Evolutionary conservation across 1,140 invertebrate genomes (phyloP).

Genomic region (Lucilia sericata): DNA sequence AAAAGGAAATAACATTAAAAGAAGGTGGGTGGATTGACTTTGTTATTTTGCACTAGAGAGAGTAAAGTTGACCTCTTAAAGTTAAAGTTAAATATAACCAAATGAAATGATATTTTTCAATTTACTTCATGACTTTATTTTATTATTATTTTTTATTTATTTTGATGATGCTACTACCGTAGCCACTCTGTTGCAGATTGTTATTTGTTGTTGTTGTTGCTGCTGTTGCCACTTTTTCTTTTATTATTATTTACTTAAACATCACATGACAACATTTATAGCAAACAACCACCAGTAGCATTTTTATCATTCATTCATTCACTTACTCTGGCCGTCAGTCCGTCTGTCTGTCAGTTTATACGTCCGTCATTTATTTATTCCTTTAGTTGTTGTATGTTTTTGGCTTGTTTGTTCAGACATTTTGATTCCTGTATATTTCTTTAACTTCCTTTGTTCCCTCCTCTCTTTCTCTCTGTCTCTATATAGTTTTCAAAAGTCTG

Average conservation of each 20-base stretch:
- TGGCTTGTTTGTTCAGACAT: neutral
- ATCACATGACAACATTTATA: conserved; percentile 1
- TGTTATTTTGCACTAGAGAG: no score
- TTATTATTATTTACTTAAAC: conserved; percentile 15
- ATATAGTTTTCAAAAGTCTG: neutral
- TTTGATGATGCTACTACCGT: no score
- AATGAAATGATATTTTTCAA: conserved; percentile 14
- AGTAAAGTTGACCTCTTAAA: neutral
- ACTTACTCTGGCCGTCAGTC: neutral
- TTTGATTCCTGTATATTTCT: neutral
- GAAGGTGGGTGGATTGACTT: no score
- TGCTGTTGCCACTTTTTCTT: neutral
- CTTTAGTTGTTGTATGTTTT: neutral
- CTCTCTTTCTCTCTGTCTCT: neutral
- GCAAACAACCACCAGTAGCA: conserved; percentile 18
- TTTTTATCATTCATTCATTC: neutral
- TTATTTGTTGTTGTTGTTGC: neutral
- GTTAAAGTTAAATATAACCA: neutral
- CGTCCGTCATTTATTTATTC: neutral
- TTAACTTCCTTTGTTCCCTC: neutral
- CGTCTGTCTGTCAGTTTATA: neutral
- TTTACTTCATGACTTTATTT: conserved; percentile 20
- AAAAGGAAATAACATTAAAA: no score
- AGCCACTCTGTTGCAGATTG: neutral
- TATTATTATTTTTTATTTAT: neutral